Evolutionary conservation across 1,140 invertebrate species (phyloP).

Genomic region (Choristoneura fumiferana): DNA sequence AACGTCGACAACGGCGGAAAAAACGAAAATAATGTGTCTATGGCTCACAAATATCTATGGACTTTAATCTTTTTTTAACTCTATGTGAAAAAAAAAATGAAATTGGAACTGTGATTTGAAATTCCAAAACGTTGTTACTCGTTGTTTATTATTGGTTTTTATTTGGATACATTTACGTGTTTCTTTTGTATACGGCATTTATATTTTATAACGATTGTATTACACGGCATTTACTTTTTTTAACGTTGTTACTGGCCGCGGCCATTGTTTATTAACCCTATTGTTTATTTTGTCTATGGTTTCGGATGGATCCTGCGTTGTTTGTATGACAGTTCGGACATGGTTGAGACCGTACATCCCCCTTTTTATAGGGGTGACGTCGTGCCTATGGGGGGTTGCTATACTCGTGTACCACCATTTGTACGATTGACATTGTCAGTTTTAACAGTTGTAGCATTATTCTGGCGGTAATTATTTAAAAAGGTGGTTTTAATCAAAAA

Average conservation of each 20-base stretch:
- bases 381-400: conserved; percentile 86
- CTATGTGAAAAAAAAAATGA: conserved; percentile 44
- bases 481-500: background rate
- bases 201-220: conserved; percentile 47
- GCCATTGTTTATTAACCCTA: conserved; percentile 37
- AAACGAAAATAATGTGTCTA: conserved; percentile 67
- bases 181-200: conserved; percentile 31
- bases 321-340: conserved; percentile 60
- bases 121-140: conserved; percentile 26
- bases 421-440: conserved; percentile 49
- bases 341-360: conserved; percentile 79
- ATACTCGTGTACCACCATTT: conserved; percentile 78
- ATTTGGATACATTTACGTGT: conserved; percentile 19
- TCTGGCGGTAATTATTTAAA: background rate
- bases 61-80: conserved; percentile 29
- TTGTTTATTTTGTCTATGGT: conserved; percentile 34
- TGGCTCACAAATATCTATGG: conserved; percentile 22
- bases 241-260: conserved; percentile 39
- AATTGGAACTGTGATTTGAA: conserved; percentile 66
- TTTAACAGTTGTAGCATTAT: conserved; percentile 3
- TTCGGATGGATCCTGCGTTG: conserved; percentile 40
- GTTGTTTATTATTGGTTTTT: conserved; percentile 27
- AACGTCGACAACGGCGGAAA: conserved; percentile 75
- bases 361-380: conserved; percentile 83
- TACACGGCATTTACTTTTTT: conserved; percentile 58